Evolutionary conservation across 2,888 invertebrate species (phyloP), one percentile per base, ranked within the genome.

Genomic region (Gandaritis pyraliata): DNA sequence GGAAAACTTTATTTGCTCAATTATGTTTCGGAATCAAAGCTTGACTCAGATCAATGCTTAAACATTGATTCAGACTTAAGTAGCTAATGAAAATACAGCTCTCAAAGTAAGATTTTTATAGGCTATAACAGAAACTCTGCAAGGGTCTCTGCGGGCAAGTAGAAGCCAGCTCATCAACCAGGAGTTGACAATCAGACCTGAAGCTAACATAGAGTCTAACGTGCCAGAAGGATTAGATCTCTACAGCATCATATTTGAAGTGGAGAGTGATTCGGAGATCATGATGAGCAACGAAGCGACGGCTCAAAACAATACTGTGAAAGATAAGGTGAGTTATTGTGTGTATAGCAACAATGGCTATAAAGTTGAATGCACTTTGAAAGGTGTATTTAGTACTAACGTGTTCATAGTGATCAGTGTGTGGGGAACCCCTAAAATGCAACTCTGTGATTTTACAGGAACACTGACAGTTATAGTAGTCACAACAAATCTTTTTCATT

Each of bases 151-250:
- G 2, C 81, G 88, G 16, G 78, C 86, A 39, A 90, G 88, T 64
- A 80, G 83, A 47, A 90, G 91, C 64, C 88, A 90, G 72, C 75
- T 90, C 7, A 86, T 90, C 41, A 85, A 85, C 65, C 91, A 91
- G 60, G 90, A 90, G 70, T 74, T 92, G 15, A 87, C 86, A 13
- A 87, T 92, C 61, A 75, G 88, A 59, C 91, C 92, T 0, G 92
- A 91, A 66, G 92, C 92, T 6, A 92, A 92, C 64, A 90, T 92
- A 47, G 87, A 88, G 60, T 81, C 89, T 0, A 88, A 92, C 85
- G 90, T 90, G 0, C 92, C 93, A 0, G 90, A 88, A 38, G 88
- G 85, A 0, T 72, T 92, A 11, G 92, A 92, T 71, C 77, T 92
- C 0, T 90, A 85, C 70, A 87, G 84, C 66, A 82, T 92, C 52